Percentiles rank a stretch among this genome's conserved stretches.
These are phyloP conservation scores for Gibbula magus DNA, from an alignment of 2,888 invertebrate genomes.

Conservation along the genomic window DNA sequence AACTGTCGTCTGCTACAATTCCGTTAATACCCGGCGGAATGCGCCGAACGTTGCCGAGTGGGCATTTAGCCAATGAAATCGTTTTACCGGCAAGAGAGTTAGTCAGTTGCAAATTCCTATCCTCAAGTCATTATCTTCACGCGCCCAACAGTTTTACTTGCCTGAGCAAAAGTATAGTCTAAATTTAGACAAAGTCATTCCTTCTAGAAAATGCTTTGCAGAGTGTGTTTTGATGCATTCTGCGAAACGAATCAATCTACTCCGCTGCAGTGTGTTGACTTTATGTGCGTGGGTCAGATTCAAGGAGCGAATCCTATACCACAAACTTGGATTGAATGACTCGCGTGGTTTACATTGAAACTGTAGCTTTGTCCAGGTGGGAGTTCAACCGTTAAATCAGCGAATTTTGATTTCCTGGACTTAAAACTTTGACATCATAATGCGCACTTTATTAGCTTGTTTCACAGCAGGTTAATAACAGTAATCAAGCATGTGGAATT, in stretches of 20 bases:
- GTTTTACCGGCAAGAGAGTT: conserved; percentile 5
- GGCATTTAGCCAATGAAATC: conserved; percentile 22
- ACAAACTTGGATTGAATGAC: too few relatives aligned
- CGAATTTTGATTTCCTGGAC: too few relatives aligned
- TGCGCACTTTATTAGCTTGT: too few relatives aligned
- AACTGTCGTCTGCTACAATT: conserved; percentile 4
- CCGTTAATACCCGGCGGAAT: conserved; percentile 16
- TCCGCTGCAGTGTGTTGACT: not conserved
- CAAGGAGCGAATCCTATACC: too few relatives aligned
- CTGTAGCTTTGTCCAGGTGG: too few relatives aligned
- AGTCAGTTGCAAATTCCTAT: conserved; percentile 5
- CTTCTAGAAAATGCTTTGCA: not conserved
- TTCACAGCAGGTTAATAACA: too few relatives aligned
- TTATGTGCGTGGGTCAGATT: too few relatives aligned
- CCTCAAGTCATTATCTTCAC: conserved; percentile 7
- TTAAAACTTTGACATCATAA: too few relatives aligned
- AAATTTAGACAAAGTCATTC: not conserved
- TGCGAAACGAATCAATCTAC: not conserved
- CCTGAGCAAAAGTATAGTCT: not conserved
- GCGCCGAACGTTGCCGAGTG: conserved; percentile 13
- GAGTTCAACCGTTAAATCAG: too few relatives aligned
- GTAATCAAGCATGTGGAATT: too few relatives aligned
- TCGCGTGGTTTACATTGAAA: too few relatives aligned
- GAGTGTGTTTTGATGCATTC: not conserved
- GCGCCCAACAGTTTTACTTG: not conserved